A percentile compares a stretch with the other conserved stretches of the same genome.
phyloP scores from a whole-genome alignment of 92 coral and sea anemone genomes.

The Muricea muricata region DNA sequence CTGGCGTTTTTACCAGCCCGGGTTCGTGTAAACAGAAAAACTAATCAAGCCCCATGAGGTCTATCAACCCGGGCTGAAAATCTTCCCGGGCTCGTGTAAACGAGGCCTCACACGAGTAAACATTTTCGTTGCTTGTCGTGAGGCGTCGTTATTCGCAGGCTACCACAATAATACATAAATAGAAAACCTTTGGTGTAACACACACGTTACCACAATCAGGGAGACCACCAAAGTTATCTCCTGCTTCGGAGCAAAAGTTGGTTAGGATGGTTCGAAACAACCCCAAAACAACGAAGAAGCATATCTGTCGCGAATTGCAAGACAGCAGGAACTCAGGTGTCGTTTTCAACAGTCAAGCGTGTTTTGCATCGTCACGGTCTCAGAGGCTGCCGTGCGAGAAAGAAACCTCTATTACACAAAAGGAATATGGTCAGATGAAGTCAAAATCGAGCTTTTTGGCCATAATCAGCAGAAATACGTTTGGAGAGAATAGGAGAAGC shows the following conservation, averaged over 20 bases:
- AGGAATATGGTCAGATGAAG: background rate
- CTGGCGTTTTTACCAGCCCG: too few relatives aligned
- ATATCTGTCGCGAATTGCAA: background rate
- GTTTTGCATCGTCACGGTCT: slow-evolving; percentile 10
- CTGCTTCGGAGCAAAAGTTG: background rate
- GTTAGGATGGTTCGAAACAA: background rate
- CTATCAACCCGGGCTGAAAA: too few relatives aligned
- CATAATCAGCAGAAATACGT: background rate
- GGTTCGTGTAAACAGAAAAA: too few relatives aligned
- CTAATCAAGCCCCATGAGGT: too few relatives aligned
- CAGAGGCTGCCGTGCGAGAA: slow-evolving; percentile 8
- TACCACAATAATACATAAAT: background rate
- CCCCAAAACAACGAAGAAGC: background rate
- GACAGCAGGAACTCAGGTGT: background rate
- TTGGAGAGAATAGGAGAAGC: background rate
- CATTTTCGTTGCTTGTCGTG: too few relatives aligned
- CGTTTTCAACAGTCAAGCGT: background rate
- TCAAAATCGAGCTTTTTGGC: background rate
- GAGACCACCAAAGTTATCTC: background rate
- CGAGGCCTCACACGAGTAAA: too few relatives aligned
- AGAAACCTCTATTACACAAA: background rate
- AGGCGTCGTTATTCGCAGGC: too few relatives aligned
- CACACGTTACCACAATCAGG: background rate
- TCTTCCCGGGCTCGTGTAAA: too few relatives aligned
- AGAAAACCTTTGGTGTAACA: background rate